Percentiles rank a stretch among this genome's conserved stretches.
Evolutionary conservation across 2,888 invertebrate species (phyloP).

Genomic region (Limnephilus rhombicus): DNA sequence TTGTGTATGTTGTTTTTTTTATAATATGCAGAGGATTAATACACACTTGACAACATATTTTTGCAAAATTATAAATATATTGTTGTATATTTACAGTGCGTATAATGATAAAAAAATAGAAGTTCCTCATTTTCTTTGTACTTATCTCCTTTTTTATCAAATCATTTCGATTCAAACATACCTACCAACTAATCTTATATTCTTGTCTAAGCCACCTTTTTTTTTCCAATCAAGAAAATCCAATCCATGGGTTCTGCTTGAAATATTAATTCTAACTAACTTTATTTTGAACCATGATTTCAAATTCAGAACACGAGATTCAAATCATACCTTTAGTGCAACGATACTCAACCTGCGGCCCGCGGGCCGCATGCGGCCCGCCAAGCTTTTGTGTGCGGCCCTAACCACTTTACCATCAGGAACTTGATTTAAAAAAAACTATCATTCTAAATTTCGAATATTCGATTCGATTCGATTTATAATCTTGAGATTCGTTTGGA

Average conservation of each 20-base stretch:
- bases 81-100: background rate
- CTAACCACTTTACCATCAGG: too few relatives aligned
- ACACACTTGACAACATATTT: background rate
- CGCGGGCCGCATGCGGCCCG: too few relatives aligned
- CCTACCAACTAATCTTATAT: background rate
- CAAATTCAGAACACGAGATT: background rate
- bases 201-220: background rate
- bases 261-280: background rate
- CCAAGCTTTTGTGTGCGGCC: too few relatives aligned
- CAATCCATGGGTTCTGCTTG: background rate
- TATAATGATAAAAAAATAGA: background rate
- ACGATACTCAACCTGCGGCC: too few relatives aligned
- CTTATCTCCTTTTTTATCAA: background rate
- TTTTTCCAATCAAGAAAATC: background rate
- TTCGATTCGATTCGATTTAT: too few relatives aligned
- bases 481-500: too few relatives aligned
- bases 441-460: too few relatives aligned
- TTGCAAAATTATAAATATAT: background rate
- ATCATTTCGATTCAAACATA: background rate
- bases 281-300: background rate
- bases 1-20: background rate
- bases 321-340: too few relatives aligned
- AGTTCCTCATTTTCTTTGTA: background rate
- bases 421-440: too few relatives aligned
- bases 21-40: background rate